A percentile compares a stretch with the other conserved stretches of the same genome.
Evolutionary conservation across 1,140 invertebrate genomes (phyloP).

Genomic region (Elysia chlorotica): DNA sequence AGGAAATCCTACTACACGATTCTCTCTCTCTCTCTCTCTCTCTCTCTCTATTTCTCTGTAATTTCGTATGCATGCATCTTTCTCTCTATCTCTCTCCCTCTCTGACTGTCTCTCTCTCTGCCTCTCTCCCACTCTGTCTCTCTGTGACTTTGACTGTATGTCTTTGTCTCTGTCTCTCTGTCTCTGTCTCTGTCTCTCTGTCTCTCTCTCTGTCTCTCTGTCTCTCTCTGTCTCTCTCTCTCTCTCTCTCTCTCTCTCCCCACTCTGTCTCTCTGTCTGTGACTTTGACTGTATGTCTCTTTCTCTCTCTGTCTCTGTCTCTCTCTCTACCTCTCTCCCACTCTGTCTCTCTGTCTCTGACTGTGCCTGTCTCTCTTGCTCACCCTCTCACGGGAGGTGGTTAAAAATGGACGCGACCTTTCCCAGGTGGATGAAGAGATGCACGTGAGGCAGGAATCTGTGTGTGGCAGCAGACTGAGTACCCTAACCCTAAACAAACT

Average conservation of each 20-base stretch:
- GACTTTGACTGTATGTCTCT: not conserved
- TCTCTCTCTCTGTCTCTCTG: not conserved
- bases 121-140: not conserved
- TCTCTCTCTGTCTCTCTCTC: not conserved
- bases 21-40: not conserved
- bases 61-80: not conserved
- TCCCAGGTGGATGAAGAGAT: too few relatives aligned
- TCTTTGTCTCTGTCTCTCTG: not conserved
- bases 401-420: too few relatives aligned
- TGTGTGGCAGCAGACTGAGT: too few relatives aligned
- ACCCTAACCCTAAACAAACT: too few relatives aligned
- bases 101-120: not conserved
- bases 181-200: not conserved
- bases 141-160: not conserved
- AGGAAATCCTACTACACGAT: not conserved
- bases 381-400: too few relatives aligned
- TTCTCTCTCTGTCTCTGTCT: not conserved
- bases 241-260: not conserved
- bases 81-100: not conserved
- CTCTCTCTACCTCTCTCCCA: not conserved
- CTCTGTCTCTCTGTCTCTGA: not conserved
- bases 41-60: not conserved
- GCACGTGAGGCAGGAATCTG: too few relatives aligned
- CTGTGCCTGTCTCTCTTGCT: not conserved
- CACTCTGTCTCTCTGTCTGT: not conserved